Evolutionary conservation across 2,113 vertebrate genomes (phyloP).

Genomic region (Brienomyrus brachyistius): DNA sequence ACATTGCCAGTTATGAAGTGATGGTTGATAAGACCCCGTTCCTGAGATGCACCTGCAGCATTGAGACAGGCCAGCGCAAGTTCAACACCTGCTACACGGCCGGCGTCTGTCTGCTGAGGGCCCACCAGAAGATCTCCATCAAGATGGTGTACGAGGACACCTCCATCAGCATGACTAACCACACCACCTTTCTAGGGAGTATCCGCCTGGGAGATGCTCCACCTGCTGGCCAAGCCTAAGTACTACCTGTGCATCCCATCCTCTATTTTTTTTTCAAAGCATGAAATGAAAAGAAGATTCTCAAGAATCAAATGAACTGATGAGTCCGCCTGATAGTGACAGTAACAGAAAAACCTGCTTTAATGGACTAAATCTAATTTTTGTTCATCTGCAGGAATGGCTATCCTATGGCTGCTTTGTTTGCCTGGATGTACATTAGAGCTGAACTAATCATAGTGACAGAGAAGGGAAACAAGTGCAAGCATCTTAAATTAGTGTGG

Average conservation of each 20-base stretch:
- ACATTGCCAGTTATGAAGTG: conserved; percentile 95
- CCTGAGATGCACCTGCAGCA: conserved; percentile 75
- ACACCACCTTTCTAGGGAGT: conserved; percentile 83
- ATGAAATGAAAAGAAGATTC: not conserved
- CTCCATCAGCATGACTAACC: conserved; percentile 80
- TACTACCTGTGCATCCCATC: conserved; percentile 25
- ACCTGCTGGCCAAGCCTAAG: conserved; percentile 57
- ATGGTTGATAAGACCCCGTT: conserved; percentile 89
- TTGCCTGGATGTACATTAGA: not conserved
- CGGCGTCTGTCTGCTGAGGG: conserved; percentile 77
- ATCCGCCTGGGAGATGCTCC: conserved; percentile 86
- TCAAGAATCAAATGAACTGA: conserved; percentile 21
- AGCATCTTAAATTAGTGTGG: not conserved
- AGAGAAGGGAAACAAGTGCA: not conserved
- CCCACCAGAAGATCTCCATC: conserved; percentile 81
- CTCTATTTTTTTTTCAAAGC: not conserved
- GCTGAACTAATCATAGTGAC: not conserved
- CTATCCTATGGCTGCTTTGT: not conserved
- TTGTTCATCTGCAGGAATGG: not conserved
- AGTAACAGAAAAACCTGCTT: conserved; percentile 41
- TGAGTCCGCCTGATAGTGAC: conserved; percentile 34
- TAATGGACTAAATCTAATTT: conserved; percentile 39
- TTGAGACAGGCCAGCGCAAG: conserved; percentile 81
- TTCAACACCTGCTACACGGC: conserved; percentile 75
- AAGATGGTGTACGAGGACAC: conserved; percentile 84